Percentiles rank a stretch among this genome's conserved stretches.
phyloP scores from a whole-genome alignment of 2,888 invertebrate genomes.

The Heliconius ethilla region DNA sequence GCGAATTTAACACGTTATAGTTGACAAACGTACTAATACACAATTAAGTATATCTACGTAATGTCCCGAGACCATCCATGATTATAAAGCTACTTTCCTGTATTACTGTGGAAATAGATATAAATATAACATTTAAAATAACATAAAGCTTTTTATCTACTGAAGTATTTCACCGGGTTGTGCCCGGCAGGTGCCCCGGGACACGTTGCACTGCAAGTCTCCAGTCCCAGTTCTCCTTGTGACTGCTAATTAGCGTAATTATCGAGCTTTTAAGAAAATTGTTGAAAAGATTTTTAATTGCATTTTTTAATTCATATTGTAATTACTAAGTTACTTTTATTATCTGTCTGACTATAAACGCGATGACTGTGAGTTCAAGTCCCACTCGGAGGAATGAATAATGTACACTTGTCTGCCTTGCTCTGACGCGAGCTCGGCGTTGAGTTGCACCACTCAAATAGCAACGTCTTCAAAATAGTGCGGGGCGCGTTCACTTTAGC shows the following conservation, averaged over 20 bases:
- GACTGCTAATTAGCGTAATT: conserved; percentile 35
- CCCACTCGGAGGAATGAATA: too few species aligned
- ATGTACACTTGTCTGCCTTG: too few species aligned
- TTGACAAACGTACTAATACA: neutral
- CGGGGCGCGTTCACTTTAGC: too few species aligned
- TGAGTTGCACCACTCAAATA: too few species aligned
- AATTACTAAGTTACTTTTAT: too few species aligned
- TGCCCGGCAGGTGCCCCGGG: conserved; percentile 15
- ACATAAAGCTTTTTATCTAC: neutral
- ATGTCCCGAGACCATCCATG: neutral
- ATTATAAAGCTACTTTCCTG: neutral
- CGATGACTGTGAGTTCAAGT: too few species aligned
- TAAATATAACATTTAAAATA: neutral
- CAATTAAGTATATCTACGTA: neutral
- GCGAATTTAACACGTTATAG: neutral
- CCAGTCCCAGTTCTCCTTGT: neutral
- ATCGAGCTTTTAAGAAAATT: conserved; percentile 28
- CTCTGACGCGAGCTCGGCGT: too few species aligned
- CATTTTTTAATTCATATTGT: too few species aligned
- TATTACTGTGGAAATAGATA: neutral
- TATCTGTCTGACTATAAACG: too few species aligned
- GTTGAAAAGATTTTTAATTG: neutral
- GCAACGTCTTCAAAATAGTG: too few species aligned
- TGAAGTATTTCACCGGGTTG: neutral
- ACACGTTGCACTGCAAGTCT: conserved; percentile 4